Percentiles rank a stretch among this genome's conserved stretches.
These are phyloP conservation scores for Leucosticte australis DNA, from an alignment of 2,113 vertebrate genomes.

Conservation along the genomic window DNA sequence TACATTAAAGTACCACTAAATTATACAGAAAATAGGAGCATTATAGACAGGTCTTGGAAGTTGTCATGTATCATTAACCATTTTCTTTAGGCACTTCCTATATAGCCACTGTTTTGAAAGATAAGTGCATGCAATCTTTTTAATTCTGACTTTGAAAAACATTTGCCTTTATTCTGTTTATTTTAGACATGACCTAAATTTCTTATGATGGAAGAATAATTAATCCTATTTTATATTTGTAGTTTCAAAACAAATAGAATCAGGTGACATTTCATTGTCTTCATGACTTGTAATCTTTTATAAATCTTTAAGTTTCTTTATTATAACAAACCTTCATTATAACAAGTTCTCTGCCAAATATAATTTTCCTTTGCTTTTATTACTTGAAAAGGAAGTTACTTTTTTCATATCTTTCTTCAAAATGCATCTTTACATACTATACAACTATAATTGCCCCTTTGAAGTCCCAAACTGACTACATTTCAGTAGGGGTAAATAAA, in stretches of 20 bases:
- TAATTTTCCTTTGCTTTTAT: neutral
- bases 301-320: neutral
- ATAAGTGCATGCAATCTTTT: neutral
- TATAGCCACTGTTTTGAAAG: neutral
- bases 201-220: neutral
- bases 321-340: neutral
- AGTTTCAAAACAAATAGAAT: constrained; percentile 6
- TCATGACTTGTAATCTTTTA: neutral
- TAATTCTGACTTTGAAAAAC: neutral
- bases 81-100: neutral
- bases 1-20: neutral
- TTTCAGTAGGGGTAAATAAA: neutral
- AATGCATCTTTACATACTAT: neutral
- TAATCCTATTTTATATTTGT: neutral
- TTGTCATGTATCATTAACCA: neutral
- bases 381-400: neutral
- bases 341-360: neutral
- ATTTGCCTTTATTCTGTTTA: neutral
- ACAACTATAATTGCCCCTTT: neutral
- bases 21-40: neutral
- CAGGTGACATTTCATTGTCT: neutral
- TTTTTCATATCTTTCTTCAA: neutral
- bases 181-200: neutral
- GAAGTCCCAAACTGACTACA: neutral
- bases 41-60: neutral